Evolutionary conservation across 2,113 vertebrate species (phyloP).

Genomic region (Amphilophus citrinellus): DNA sequence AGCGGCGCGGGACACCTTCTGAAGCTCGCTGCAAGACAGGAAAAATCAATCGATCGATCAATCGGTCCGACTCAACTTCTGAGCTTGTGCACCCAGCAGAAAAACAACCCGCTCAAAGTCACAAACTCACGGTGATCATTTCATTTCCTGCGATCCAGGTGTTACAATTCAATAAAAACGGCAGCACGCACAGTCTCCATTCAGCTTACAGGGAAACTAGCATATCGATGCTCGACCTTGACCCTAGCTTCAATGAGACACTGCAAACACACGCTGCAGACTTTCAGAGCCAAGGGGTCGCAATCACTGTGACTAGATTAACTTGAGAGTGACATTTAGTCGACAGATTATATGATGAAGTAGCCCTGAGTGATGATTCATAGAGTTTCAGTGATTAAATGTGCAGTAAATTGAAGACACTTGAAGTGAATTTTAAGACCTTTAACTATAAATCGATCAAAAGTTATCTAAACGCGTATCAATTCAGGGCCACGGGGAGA

Average conservation of each 20-base stretch:
- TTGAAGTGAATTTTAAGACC: too few relatives aligned
- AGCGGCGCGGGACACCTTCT: background rate
- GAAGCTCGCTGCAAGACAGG: slow-evolving; percentile 31
- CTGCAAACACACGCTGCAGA: background rate
- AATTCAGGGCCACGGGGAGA: too few relatives aligned
- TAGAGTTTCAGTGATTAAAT: background rate
- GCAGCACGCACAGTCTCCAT: slow-evolving; percentile 18
- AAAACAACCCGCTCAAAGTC: background rate
- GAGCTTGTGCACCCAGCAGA: background rate
- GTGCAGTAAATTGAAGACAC: too few relatives aligned
- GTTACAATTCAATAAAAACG: slow-evolving; percentile 25
- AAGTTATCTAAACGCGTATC: too few relatives aligned
- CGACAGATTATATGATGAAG: background rate
- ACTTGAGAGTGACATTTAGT: background rate
- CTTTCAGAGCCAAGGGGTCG: background rate
- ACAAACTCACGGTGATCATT: slow-evolving; percentile 27
- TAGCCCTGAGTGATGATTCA: background rate
- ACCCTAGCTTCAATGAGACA: slow-evolving; percentile 18
- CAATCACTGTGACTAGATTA: background rate
- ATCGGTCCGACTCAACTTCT: rapidly evolving
- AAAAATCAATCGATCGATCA: background rate
- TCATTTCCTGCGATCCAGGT: slow-evolving; percentile 50
- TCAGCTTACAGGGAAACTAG: background rate
- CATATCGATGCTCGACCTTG: slow-evolving; percentile 18
- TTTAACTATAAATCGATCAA: too few relatives aligned